phyloP scores from a whole-genome alignment of 2,113 vertebrate species.

The Phrynosoma blainvillii region DNA sequence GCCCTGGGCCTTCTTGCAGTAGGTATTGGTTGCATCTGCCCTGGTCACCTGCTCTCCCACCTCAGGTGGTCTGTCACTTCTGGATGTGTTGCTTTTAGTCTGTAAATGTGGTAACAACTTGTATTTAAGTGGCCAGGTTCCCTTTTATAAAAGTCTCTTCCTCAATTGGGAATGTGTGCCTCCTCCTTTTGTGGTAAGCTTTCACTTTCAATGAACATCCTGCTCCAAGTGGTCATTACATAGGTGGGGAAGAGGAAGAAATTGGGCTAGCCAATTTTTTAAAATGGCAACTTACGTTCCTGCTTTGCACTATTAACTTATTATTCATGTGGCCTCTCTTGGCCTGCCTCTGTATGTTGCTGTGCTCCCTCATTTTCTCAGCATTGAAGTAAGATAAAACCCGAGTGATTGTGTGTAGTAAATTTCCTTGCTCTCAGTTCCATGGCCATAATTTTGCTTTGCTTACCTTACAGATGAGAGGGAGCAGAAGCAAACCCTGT shows the following conservation, averaged over 20 bases:
- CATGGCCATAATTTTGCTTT: background rate
- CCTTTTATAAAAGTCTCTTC: background rate
- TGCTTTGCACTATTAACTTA: background rate
- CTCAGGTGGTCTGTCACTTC: background rate
- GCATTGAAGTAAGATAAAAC: background rate
- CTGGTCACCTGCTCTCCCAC: background rate
- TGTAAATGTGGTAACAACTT: background rate
- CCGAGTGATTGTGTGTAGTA: background rate
- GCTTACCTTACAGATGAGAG: background rate
- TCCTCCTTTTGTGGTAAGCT: rapidly evolving
- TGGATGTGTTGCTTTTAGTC: rapidly evolving
- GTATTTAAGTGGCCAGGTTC: background rate
- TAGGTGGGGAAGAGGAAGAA: background rate
- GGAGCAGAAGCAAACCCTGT: background rate
- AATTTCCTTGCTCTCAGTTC: background rate
- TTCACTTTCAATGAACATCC: background rate
- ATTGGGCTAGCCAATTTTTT: background rate
- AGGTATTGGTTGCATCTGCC: background rate
- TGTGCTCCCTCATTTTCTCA: background rate
- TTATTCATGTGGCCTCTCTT: background rate
- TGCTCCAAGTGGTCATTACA: background rate
- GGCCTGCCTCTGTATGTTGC: background rate
- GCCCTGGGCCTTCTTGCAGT: background rate
- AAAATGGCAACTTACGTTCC: background rate
- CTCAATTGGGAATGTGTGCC: too few species aligned